Evolutionary conservation across 2,113 vertebrate species (phyloP).

Genomic region (Martes martes): DNA sequence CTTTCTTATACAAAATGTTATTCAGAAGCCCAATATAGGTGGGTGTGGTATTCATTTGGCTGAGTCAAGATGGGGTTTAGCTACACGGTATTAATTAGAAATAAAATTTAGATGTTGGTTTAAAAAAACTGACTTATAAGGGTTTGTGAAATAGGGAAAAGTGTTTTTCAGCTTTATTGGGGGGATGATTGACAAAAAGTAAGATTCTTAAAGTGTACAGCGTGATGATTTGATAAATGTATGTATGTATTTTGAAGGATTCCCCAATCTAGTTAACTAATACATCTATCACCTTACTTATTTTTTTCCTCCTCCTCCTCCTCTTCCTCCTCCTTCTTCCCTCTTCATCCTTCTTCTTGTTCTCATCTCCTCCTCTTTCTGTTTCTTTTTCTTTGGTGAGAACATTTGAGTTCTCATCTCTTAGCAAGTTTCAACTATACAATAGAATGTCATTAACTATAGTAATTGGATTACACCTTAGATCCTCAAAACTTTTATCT

Average conservation of each 20-base stretch:
- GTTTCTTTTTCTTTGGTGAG: neutral
- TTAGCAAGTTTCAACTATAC: neutral
- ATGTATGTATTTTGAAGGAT: neutral
- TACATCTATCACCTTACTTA: neutral
- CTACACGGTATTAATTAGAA: neutral
- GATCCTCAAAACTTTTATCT: neutral
- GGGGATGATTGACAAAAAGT: neutral
- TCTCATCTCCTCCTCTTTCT: neutral
- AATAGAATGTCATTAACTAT: neutral
- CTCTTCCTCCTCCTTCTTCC: neutral
- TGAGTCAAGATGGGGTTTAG: neutral
- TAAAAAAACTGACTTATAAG: neutral
- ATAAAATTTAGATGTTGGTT: neutral
- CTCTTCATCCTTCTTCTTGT: neutral
- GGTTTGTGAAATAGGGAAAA: neutral
- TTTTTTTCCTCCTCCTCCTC: neutral
- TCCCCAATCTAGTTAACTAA: neutral
- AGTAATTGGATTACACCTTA: neutral
- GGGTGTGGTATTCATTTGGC: neutral
- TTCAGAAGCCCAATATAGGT: neutral
- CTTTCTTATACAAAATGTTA: neutral
- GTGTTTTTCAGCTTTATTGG: neutral
- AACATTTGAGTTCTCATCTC: neutral
- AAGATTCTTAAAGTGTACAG: neutral
- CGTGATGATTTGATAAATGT: neutral